Evolutionary conservation across 2,888 invertebrate species (phyloP), one percentile per base, ranked within the genome.

Genomic region (Pheosia tremula): DNA sequence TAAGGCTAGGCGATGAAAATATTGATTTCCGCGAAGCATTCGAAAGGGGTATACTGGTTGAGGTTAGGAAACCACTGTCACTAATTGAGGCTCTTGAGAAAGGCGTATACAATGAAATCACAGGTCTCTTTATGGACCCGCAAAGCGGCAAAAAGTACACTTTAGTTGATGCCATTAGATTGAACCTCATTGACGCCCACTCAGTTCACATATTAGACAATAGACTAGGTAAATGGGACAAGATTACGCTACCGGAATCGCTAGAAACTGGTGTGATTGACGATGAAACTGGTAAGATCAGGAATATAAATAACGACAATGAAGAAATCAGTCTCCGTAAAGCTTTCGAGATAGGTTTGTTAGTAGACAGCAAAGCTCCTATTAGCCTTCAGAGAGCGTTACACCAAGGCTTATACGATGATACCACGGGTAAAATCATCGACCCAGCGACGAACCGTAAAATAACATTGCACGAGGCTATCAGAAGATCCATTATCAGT

Each of bases 1-100:
- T 97, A 36, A 88, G 94, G 36, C 85, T 95, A 78, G 94, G 94
- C 9, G 95, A 95, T 68, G 95, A 95, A 74, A 94, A 94, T 55
- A 90, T 97, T 59, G 96, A 97, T 87, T 97, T 98, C 80, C 95
- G 96, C 57, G 97, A 97, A 92, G 98, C 98, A 1, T 96, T 98
- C 74, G 97, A 98, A 86, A 95, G 96, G 68, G 98, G 98, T 39
- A 93, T 97, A 60, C 90, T 98, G 43, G 95, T 97, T 10, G 98
- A 98, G 89, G 96, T 97, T 0, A 95, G 96, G 61, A 96, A 96
- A 83, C 98, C 98, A 0, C 94, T 98, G 83, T 96, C 97, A 9
- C 92, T 98, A 3, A 96, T 96, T 70, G 98, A 98, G 88, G 97
- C 97, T 0, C 94, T 98, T 52, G 95, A 96, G 56, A 98, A 97